phyloP scores from a whole-genome alignment of 2,113 vertebrate genomes.

The Tricholaema leucomelas region DNA sequence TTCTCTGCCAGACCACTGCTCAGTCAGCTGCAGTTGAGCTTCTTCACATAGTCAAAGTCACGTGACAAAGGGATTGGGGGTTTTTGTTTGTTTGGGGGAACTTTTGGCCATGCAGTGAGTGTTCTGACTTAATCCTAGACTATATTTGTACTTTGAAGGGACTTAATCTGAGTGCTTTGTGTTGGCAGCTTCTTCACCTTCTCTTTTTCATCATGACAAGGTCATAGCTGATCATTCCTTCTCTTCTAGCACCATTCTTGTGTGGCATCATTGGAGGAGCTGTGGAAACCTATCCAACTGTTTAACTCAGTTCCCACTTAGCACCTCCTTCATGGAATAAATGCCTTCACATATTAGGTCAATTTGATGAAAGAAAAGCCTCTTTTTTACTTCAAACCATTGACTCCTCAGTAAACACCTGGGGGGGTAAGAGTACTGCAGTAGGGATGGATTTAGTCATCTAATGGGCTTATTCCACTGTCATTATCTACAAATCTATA shows the following conservation, averaged over 20 bases:
- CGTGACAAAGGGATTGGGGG: background rate
- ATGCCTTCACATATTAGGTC: background rate
- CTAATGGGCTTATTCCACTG: background rate
- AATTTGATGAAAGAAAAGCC: background rate
- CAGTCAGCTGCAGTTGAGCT: background rate
- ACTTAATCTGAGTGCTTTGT: background rate
- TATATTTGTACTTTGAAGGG: background rate
- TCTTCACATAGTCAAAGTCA: rapidly evolving
- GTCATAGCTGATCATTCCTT: background rate
- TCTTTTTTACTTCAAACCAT: background rate
- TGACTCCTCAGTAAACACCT: background rate
- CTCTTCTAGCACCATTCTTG: background rate
- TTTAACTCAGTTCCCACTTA: background rate
- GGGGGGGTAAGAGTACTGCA: background rate
- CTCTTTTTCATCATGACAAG: background rate
- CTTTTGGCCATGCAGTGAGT: background rate
- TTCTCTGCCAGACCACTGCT: background rate
- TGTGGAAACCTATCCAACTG: background rate
- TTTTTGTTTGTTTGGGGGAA: background rate
- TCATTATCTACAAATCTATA: background rate
- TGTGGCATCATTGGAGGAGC: background rate
- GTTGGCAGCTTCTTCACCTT: background rate
- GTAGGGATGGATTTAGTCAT: background rate
- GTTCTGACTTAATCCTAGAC: background rate
- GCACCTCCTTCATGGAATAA: background rate